Conservation (phyloP, 92 coral and sea anemone species). For the Pocillopora grandis region DNA sequence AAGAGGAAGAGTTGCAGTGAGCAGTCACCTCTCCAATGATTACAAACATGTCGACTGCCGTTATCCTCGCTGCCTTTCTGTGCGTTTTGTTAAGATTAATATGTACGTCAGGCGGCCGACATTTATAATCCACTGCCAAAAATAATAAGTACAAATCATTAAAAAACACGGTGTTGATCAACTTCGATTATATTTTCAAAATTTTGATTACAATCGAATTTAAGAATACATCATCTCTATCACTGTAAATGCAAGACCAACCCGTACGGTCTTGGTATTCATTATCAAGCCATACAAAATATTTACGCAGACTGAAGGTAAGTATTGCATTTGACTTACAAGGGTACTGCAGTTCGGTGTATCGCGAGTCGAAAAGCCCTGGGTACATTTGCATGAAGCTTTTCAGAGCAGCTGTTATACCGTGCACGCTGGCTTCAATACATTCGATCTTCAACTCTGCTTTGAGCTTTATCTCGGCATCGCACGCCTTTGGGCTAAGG, state of each 20-base stretch:
- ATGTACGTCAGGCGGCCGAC: conserved; percentile 75
- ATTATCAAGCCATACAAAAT: too few species aligned
- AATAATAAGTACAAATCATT: neutral
- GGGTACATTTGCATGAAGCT: conserved; percentile 31
- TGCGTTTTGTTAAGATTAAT: conserved; percentile 51
- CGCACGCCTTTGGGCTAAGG: conserved; percentile 60
- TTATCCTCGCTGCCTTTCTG: conserved; percentile 39
- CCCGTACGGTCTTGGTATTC: too few species aligned
- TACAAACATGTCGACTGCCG: conserved; percentile 41
- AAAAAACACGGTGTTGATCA: neutral
- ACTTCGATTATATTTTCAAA: too few species aligned
- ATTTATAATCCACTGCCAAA: conserved; percentile 66
- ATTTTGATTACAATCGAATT: too few species aligned
- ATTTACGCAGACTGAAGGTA: too few species aligned
- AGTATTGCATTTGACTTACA: conserved; percentile 46
- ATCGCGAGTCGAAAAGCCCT: conserved; percentile 65
- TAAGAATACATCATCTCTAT: too few species aligned
- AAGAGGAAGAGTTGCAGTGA: conserved; percentile 56
- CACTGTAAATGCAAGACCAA: too few species aligned
- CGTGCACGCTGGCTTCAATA: conserved; percentile 77
- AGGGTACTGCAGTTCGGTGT: conserved; percentile 67
- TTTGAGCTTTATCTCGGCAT: conserved; percentile 38
- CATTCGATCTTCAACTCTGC: conserved; percentile 73
- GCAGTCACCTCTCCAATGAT: conserved; percentile 45
- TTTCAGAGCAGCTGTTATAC: conserved; percentile 68